phyloP scores from a whole-genome alignment of 2,888 invertebrate genomes.

The Drosophila meridionalis region DNA sequence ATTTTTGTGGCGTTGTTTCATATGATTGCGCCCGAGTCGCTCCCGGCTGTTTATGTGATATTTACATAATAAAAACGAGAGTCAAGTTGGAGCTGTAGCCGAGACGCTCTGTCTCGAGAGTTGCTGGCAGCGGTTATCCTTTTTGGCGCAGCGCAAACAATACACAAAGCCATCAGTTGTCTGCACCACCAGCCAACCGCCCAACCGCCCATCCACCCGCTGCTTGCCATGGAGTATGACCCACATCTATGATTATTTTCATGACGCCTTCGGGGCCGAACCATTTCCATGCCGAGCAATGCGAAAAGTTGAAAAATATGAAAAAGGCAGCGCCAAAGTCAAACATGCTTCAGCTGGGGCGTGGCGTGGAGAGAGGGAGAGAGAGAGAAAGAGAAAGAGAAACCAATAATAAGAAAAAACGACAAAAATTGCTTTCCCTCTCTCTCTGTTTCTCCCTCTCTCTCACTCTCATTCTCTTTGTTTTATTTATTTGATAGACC shows the following conservation, averaged over 20 bases:
- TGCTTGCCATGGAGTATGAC: conserved; percentile 60
- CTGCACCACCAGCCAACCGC: background rate
- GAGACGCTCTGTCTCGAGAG: conserved; percentile 33
- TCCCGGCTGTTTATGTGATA: conserved; percentile 83
- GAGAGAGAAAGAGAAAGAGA: background rate
- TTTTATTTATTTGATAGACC: conserved; percentile 77
- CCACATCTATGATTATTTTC: conserved; percentile 82
- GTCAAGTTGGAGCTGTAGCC: conserved; percentile 49
- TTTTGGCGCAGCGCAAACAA: conserved; percentile 58
- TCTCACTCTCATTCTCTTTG: conserved; percentile 7
- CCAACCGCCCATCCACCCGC: background rate
- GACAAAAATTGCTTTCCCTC: conserved; percentile 19
- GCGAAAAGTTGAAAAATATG: conserved; percentile 74
- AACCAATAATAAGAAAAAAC: conserved; percentile 6
- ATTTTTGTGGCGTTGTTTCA: conserved; percentile 65
- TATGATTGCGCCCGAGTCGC: conserved; percentile 74
- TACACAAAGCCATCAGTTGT: conserved; percentile 49
- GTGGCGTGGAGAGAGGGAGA: conserved; percentile 12
- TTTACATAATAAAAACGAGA: conserved; percentile 83
- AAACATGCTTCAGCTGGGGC: conserved; percentile 29
- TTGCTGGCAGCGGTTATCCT: conserved; percentile 63
- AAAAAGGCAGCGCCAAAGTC: conserved; percentile 41
- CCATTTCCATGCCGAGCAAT: conserved; percentile 53
- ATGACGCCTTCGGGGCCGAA: conserved; percentile 74
- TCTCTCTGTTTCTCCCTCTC: background rate